phyloP scores from a whole-genome alignment of 2,113 vertebrate species.

The Anguilla rostrata region DNA sequence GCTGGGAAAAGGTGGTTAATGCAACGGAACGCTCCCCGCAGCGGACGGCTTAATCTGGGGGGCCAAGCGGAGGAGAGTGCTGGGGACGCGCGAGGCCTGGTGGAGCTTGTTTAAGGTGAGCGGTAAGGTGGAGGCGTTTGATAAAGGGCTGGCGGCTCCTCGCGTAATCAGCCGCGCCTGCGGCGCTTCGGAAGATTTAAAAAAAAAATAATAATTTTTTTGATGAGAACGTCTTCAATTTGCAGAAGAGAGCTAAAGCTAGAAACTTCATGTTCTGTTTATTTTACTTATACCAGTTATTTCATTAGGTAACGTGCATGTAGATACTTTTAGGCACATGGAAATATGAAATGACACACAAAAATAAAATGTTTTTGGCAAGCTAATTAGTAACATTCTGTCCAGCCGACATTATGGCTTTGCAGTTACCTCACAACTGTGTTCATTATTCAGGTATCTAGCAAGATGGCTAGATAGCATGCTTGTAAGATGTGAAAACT shows the following conservation, averaged over 20 bases:
- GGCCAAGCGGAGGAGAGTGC: slow-evolving; percentile 10
- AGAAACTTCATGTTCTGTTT: background rate
- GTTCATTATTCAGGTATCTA: background rate
- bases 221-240: background rate
- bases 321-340: background rate
- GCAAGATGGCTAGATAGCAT: background rate
- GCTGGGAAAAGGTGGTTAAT: background rate
- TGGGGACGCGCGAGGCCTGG: slow-evolving; percentile 6
- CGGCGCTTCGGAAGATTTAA: background rate
- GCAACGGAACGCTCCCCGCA: background rate
- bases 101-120: slow-evolving; percentile 13
- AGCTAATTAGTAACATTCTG: background rate
- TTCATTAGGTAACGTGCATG: background rate
- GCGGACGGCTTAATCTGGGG: background rate
- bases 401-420: background rate
- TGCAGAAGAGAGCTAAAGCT: background rate
- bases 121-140: background rate
- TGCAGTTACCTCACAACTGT: background rate
- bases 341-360: background rate
- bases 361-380: background rate
- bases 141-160: background rate
- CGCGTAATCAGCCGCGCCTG: background rate
- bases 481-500: background rate
- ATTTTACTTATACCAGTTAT: background rate
- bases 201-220: too few species aligned